Evolutionary conservation across 2,113 vertebrate species (phyloP).

Genomic region (Corythoichthys intestinalis): DNA sequence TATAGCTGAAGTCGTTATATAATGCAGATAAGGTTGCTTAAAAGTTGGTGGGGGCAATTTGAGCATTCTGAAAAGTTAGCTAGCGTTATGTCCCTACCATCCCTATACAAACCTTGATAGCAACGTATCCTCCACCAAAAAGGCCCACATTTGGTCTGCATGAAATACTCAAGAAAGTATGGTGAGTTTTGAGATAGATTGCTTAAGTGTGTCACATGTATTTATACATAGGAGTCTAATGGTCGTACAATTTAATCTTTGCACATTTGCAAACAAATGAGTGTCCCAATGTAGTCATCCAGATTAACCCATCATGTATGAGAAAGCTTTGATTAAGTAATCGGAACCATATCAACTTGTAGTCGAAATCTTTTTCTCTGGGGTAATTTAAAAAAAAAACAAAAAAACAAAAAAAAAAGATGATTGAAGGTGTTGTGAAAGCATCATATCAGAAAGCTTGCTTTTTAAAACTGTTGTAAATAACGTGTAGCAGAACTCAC

Average conservation of each 20-base stretch:
- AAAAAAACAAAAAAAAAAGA: not conserved
- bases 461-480: constrained; percentile 96
- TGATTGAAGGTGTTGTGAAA: constrained; percentile 1
- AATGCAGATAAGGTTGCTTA: too few relatives aligned
- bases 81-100: too few relatives aligned
- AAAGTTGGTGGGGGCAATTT: too few relatives aligned
- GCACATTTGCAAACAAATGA: constrained; percentile 8
- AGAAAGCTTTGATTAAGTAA: constrained; percentile 23
- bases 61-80: too few relatives aligned
- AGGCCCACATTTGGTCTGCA: not conserved
- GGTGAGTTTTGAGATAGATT: not conserved
- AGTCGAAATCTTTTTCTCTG: constrained; percentile 11
- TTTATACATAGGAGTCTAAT: not conserved
- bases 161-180: not conserved
- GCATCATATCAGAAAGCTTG: constrained; percentile 84
- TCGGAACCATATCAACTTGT: constrained; percentile 14
- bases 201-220: not conserved
- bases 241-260: constrained; percentile 12
- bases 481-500: constrained; percentile 86
- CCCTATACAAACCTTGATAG: too few relatives aligned
- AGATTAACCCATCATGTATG: constrained; percentile 14
- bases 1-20: too few relatives aligned
- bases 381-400: not conserved
- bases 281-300: not conserved
- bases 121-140: too few relatives aligned